Evolutionary conservation across 2,888 invertebrate genomes (phyloP).

Genomic region (Lithophane leautieri): DNA sequence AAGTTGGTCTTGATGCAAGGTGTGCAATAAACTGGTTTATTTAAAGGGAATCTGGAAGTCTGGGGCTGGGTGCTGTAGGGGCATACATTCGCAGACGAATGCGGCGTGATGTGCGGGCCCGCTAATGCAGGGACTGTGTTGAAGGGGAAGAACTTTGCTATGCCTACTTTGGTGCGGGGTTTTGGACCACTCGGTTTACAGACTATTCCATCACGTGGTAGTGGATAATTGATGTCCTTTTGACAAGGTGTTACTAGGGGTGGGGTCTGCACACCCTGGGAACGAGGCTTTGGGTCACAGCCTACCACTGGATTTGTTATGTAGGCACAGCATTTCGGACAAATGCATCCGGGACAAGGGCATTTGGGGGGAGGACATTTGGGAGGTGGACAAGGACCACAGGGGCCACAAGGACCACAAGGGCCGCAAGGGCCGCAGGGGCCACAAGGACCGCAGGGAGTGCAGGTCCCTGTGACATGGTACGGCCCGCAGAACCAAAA

Average conservation of each 20-base stretch:
- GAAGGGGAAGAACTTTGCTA: constrained; percentile 75
- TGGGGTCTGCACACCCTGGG: neutral
- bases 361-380: constrained; percentile 43
- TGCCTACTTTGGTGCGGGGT: constrained; percentile 44
- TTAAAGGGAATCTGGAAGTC: neutral
- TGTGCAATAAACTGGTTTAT: constrained; percentile 15
- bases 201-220: constrained; percentile 14
- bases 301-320: constrained; percentile 28
- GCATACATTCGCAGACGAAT: constrained; percentile 52
- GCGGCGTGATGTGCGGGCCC: constrained; percentile 24
- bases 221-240: constrained; percentile 26
- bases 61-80: constrained; percentile 62
- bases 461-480: constrained; percentile 78
- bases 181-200: neutral
- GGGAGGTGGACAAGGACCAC: constrained; percentile 20
- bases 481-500: constrained; percentile 86
- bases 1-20: constrained; percentile 15
- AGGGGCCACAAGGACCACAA: neutral
- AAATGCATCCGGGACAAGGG: neutral
- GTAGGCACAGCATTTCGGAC: constrained; percentile 47
- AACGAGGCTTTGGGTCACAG: constrained; percentile 11
- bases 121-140: constrained; percentile 49
- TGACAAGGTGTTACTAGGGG: neutral
- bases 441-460: constrained; percentile 68
- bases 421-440: constrained; percentile 50